Conservation (phyloP, 2,888 invertebrate genomes). For the Polyommatus iphigenia region DNA sequence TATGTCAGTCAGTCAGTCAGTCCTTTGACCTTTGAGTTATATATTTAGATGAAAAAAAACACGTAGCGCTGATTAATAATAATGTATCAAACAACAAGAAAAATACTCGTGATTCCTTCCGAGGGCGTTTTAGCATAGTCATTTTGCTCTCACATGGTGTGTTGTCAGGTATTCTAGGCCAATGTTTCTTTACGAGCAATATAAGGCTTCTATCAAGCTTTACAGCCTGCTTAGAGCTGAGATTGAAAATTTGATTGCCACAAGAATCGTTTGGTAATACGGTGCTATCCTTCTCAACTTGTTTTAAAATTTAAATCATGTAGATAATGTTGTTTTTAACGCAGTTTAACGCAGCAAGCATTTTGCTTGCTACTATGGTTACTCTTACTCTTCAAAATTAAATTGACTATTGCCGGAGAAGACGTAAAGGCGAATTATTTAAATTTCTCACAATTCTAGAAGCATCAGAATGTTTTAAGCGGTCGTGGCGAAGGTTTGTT, state of each 20-base stretch:
- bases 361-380: too few species aligned
- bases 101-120: neutral
- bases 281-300: too few species aligned
- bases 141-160: slow-evolving; percentile 6
- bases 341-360: too few species aligned
- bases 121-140: neutral
- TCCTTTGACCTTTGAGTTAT: too few species aligned
- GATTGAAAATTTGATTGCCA: neutral
- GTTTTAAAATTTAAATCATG: too few species aligned
- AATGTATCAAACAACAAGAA: neutral
- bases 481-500: neutral
- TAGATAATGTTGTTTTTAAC: too few species aligned
- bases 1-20: too few species aligned
- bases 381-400: neutral
- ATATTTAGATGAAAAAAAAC: neutral
- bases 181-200: slow-evolving; percentile 21
- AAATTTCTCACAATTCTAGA: neutral
- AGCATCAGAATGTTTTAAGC: neutral
- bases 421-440: neutral
- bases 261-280: neutral
- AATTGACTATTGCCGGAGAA: neutral
- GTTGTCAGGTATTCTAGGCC: slow-evolving; percentile 30
- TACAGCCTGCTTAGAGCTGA: slow-evolving; percentile 21
- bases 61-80: neutral
- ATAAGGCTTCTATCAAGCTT: slow-evolving; percentile 23